phyloP scores from a whole-genome alignment of 2,113 vertebrate species.

The Danionella cerebrum region DNA sequence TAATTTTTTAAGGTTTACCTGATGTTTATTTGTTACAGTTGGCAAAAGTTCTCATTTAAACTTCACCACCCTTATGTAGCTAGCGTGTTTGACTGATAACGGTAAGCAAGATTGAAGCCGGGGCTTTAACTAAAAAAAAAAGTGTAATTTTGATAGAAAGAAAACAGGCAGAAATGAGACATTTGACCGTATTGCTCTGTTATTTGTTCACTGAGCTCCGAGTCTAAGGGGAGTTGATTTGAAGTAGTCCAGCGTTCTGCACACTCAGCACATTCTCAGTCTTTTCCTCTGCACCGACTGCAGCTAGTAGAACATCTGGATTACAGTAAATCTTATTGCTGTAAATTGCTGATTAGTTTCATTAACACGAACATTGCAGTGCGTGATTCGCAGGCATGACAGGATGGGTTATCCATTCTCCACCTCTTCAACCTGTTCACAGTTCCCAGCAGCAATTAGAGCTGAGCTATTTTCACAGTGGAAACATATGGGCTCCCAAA shows the following conservation, averaged over 20 bases:
- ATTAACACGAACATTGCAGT: constrained; percentile 1
- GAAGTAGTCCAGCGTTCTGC: neutral
- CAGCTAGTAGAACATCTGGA: neutral
- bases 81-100: no score
- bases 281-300: neutral
- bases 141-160: no score
- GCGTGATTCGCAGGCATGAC: neutral
- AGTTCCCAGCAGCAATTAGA: constrained; percentile 4
- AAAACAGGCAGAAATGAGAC: no score
- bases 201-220: no score
- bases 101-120: no score
- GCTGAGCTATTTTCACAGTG: constrained; percentile 1
- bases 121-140: no score
- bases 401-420: neutral
- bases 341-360: neutral
- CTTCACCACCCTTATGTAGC: no score
- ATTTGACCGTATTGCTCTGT: no score
- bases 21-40: no score
- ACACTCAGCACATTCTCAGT: neutral
- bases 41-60: no score
- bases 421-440: constrained; percentile 12
- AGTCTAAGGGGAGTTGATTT: neutral
- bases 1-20: no score
- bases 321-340: neutral
- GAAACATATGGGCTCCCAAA: constrained; percentile 14